Conservation (phyloP, 2,797 vertebrate species). For the Pterois miles region DNA sequence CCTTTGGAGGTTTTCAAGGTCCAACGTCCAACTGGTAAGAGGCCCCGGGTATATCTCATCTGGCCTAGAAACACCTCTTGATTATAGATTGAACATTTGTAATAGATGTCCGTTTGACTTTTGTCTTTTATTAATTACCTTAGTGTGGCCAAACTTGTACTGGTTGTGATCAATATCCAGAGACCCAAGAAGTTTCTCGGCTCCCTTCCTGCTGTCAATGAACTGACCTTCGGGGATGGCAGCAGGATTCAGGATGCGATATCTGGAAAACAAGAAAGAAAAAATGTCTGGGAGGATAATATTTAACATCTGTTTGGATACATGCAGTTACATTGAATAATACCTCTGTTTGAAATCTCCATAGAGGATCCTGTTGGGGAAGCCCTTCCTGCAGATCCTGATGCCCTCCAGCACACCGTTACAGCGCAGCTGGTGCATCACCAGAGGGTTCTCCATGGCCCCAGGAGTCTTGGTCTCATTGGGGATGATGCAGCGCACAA, state of each 20-base stretch:
- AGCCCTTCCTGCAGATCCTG: constrained; percentile 89
- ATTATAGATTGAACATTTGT: neutral
- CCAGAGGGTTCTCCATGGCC: constrained; percentile 80
- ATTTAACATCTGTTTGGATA: neutral
- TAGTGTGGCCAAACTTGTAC: constrained; percentile 84
- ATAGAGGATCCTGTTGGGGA: constrained; percentile 88
- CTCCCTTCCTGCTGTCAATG: constrained; percentile 82
- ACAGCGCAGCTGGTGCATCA: constrained; percentile 89
- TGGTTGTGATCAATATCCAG: constrained; percentile 82
- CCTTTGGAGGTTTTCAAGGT: neutral
- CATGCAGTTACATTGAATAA: no score
- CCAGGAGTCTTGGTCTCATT: constrained; percentile 91
- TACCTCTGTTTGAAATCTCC: constrained; percentile 90
- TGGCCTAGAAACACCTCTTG: neutral
- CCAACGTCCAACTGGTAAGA: neutral
- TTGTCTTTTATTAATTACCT: constrained; percentile 57
- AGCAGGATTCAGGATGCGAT: constrained; percentile 81
- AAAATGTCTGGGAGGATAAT: neutral
- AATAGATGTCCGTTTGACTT: neutral
- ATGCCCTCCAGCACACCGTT: constrained; percentile 90
- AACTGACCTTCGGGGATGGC: constrained; percentile 84
- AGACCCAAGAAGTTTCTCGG: constrained; percentile 81
- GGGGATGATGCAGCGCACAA: constrained; percentile 89
- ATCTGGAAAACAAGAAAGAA: constrained; percentile 55
- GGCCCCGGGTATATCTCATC: neutral